Conservation (phyloP, 2,888 invertebrate species). For the Ariolimax columbianus region DNA sequence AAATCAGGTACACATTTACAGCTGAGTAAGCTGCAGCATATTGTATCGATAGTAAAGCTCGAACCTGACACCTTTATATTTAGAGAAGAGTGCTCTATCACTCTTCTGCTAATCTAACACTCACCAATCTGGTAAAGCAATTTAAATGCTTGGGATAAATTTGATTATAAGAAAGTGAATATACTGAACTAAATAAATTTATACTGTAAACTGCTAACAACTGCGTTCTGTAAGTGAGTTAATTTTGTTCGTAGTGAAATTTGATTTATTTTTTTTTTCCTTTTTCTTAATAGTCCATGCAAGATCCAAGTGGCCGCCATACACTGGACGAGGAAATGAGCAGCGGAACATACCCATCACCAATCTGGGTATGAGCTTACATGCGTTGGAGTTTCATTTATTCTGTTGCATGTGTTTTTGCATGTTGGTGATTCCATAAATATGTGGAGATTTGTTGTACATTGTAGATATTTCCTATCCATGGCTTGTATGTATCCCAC, state of each 20-base stretch:
- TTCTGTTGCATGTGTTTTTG: conserved; percentile 28
- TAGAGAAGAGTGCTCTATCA: no score
- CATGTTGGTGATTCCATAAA: conserved; percentile 28
- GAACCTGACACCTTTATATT: no score
- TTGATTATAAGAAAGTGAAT: no score
- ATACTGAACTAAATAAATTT: no score
- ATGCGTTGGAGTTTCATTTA: conserved; percentile 28
- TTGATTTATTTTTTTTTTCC: neutral
- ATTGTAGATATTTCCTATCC: neutral
- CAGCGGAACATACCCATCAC: conserved; percentile 53
- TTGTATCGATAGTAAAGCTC: no score
- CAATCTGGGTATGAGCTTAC: conserved; percentile 56
- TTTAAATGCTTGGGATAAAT: no score
- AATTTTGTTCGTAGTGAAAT: neutral
- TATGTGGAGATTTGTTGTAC: neutral
- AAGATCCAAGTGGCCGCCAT: conserved; percentile 50
- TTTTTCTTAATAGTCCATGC: conserved; percentile 50
- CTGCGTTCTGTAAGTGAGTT: neutral
- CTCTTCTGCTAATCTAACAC: no score
- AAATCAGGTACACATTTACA: no score
- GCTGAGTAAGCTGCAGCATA: no score
- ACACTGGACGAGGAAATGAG: conserved; percentile 51
- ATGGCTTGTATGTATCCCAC: conserved; percentile 6
- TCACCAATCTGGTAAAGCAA: no score
- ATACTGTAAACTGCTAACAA: neutral